Conservation (phyloP, 1,140 invertebrate species). For the Acromyrmex heyeri region DNA sequence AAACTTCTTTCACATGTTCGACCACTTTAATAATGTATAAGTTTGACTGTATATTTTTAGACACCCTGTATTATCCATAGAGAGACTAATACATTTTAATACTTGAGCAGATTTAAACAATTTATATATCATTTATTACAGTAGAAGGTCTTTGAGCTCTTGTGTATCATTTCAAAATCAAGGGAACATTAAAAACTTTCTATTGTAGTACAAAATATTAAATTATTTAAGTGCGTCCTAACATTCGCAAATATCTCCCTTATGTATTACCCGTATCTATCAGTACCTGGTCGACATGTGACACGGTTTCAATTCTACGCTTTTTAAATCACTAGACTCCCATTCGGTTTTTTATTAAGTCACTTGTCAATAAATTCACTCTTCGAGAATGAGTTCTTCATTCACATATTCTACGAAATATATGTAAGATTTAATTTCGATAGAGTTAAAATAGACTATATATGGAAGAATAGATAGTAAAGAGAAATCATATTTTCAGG, state of each 20-base stretch:
- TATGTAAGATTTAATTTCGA: slow-evolving; percentile 21
- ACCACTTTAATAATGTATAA: slow-evolving; percentile 40
- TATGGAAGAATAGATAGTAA: slow-evolving; percentile 19
- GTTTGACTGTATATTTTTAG: slow-evolving; percentile 22
- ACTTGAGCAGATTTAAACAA: slow-evolving; percentile 11
- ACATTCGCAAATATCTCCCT: slow-evolving; percentile 14
- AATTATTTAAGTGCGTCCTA: slow-evolving; percentile 24
- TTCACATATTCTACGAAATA: slow-evolving; percentile 18
- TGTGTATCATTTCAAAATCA: neutral
- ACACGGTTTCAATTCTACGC: neutral
- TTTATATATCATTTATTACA: slow-evolving; percentile 1
- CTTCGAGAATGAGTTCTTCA: neutral
- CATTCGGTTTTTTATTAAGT: slow-evolving; percentile 28
- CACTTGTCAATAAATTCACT: slow-evolving; percentile 13
- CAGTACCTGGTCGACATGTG: slow-evolving; percentile 34
- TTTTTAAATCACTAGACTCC: slow-evolving; percentile 29
- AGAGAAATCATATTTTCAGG: neutral
- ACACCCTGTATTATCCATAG: slow-evolving; percentile 55
- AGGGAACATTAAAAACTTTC: neutral
- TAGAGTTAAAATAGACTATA: neutral
- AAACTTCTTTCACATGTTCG: slow-evolving; percentile 25
- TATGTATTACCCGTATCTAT: slow-evolving; percentile 32
- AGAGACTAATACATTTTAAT: slow-evolving; percentile 17
- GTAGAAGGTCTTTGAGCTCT: neutral
- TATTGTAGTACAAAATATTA: slow-evolving; percentile 23